Percentiles rank a stretch among this genome's conserved stretches.
These are phyloP conservation scores for Vicugna pacos DNA, from an alignment of 2,113 vertebrate species.

Conservation along the genomic window DNA sequence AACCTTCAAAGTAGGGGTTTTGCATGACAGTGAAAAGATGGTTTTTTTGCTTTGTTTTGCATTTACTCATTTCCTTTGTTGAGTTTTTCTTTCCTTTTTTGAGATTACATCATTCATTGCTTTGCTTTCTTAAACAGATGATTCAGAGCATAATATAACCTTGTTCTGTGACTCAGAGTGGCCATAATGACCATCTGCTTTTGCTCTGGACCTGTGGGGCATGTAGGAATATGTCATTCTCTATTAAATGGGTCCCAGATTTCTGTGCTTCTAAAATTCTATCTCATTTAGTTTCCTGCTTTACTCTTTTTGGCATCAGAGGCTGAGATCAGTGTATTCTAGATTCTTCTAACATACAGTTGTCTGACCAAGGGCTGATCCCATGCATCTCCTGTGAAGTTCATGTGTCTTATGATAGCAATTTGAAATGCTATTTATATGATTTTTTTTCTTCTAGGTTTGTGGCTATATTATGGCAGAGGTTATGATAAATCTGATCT, in stretches of 20 bases:
- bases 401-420: not conserved
- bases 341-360: not conserved
- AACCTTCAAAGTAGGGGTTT: not conserved
- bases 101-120: conserved; percentile 18
- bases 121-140: conserved; percentile 38
- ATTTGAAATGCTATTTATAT: not conserved
- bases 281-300: not conserved
- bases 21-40: not conserved
- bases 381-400: conserved; percentile 9
- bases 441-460: conserved; percentile 17
- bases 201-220: not conserved
- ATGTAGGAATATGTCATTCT: conserved; percentile 19
- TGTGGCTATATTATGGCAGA: conserved; percentile 47
- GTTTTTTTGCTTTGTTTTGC: conserved; percentile 3
- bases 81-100: not conserved
- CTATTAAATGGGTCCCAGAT: not conserved
- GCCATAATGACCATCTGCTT: conserved; percentile 35
- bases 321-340: not conserved
- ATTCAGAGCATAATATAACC: conserved; percentile 27
- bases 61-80: not conserved
- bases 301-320: not conserved
- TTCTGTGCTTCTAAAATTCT: conserved; percentile 37
- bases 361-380: not conserved
- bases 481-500: not conserved
- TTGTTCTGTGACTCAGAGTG: conserved; percentile 51